A percentile compares a stretch with the other conserved stretches of the same genome.
phyloP scores from a whole-genome alignment of 2,797 vertebrate species.

The Schizopygopsis malacanthus region DNA sequence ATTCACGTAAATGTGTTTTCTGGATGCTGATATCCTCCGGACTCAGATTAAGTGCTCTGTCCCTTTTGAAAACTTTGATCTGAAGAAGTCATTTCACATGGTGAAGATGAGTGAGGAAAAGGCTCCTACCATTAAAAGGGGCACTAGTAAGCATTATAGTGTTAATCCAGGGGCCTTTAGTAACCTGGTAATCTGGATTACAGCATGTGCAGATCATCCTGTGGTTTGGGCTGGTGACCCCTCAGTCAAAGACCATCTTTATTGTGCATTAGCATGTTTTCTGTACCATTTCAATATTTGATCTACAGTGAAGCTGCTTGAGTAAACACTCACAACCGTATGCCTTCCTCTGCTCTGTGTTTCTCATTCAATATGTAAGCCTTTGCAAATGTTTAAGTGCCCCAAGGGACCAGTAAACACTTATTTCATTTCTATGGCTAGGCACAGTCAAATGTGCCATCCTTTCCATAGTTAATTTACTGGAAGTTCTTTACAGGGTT shows the following conservation, averaged over 20 bases:
- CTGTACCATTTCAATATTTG: slow-evolving; percentile 4
- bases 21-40: neutral
- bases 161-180: slow-evolving; percentile 70
- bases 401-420: slow-evolving; percentile 29
- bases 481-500: neutral
- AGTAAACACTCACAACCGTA: slow-evolving; percentile 6
- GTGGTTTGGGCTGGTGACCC: slow-evolving; percentile 52
- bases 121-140: slow-evolving; percentile 70
- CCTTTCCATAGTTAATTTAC: slow-evolving; percentile 16
- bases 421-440: slow-evolving; percentile 7
- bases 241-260: slow-evolving; percentile 40
- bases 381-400: slow-evolving; percentile 35
- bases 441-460: slow-evolving; percentile 2
- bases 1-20: neutral
- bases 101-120: slow-evolving; percentile 42
- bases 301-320: slow-evolving; percentile 27
- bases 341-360: slow-evolving; percentile 2
- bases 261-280: slow-evolving; percentile 42
- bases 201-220: slow-evolving; percentile 64
- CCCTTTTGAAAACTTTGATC: slow-evolving; percentile 6
- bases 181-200: slow-evolving; percentile 76
- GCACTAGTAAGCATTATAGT: slow-evolving; percentile 76
- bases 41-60: neutral
- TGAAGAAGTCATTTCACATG: slow-evolving; percentile 28
- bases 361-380: slow-evolving; percentile 51